phyloP scores from a whole-genome alignment of 2,113 vertebrate species.

The Nycticorax nycticorax region DNA sequence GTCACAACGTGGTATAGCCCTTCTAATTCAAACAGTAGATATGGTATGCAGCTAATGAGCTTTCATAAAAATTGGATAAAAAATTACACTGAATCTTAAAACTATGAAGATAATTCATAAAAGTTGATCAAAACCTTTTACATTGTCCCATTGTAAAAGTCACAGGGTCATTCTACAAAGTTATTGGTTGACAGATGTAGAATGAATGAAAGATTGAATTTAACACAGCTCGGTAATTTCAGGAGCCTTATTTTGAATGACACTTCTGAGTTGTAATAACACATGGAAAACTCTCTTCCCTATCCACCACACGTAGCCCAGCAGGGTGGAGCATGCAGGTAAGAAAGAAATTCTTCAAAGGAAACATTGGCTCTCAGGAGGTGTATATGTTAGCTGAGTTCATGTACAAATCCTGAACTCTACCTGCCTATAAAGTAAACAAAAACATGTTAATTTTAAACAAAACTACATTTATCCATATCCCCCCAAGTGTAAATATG shows the following conservation, averaged over 20 bases:
- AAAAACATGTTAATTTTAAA: constrained; percentile 64
- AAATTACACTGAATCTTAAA: neutral
- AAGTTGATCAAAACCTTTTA: neutral
- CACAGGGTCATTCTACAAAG: neutral
- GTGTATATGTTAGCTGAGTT: constrained; percentile 10
- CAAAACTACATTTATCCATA: constrained; percentile 61
- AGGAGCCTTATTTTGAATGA: neutral
- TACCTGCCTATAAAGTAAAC: constrained; percentile 48
- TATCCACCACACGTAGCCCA: neutral
- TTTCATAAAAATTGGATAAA: constrained; percentile 1
- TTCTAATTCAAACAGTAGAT: neutral
- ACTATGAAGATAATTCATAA: neutral
- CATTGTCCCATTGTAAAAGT: neutral
- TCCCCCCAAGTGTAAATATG: constrained; percentile 30
- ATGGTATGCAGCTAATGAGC: neutral
- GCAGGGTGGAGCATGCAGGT: neutral
- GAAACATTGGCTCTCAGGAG: constrained; percentile 25
- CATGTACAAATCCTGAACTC: constrained; percentile 42
- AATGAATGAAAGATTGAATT: neutral
- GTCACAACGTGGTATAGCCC: neutral
- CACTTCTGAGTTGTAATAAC: neutral
- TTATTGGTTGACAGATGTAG: neutral
- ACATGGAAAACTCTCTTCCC: neutral
- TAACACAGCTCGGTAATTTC: neutral
- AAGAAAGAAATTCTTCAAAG: constrained; percentile 59